A percentile compares a stretch with the other conserved stretches of the same genome.
Conservation (phyloP, 2,888 invertebrate genomes). For the Ophion slaviceki region DNA sequence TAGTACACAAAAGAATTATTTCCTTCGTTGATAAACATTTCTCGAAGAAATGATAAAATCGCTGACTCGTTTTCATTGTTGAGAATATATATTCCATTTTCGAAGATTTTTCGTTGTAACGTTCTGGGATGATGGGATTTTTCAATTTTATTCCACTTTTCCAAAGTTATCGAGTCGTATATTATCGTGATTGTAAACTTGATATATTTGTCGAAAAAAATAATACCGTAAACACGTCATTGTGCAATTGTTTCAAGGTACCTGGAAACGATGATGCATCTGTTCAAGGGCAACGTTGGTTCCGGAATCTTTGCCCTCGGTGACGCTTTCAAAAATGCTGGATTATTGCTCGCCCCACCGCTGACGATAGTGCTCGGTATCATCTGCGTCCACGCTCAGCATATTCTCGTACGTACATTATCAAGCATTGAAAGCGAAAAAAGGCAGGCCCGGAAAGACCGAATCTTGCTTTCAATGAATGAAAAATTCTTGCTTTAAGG, state of each 20-base stretch:
- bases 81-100: neutral
- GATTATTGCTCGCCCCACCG: slow-evolving; percentile 92
- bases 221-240: no score
- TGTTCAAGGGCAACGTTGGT: slow-evolving; percentile 98
- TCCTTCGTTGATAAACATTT: neutral
- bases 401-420: slow-evolving; percentile 89
- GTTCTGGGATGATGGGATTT: neutral
- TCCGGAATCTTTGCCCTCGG: slow-evolving; percentile 98
- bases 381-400: slow-evolving; percentile 96
- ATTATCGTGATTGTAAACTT: no score
- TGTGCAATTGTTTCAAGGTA: slow-evolving; percentile 86
- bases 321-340: slow-evolving; percentile 96
- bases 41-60: neutral
- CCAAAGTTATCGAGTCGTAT: no score
- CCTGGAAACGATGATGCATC: slow-evolving; percentile 94
- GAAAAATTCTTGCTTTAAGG: neutral
- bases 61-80: neutral
- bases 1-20: slow-evolving; percentile 80
- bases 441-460: no score
- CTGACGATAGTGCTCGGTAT: slow-evolving; percentile 92
- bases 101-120: neutral
- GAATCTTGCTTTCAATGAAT: no score
- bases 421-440: neutral
- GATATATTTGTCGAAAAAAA: no score
- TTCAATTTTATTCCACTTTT: no score